These are phyloP conservation scores for Bostrychus sinensis DNA, from an alignment of 2,113 vertebrate genomes.

Conservation along the genomic window DNA sequence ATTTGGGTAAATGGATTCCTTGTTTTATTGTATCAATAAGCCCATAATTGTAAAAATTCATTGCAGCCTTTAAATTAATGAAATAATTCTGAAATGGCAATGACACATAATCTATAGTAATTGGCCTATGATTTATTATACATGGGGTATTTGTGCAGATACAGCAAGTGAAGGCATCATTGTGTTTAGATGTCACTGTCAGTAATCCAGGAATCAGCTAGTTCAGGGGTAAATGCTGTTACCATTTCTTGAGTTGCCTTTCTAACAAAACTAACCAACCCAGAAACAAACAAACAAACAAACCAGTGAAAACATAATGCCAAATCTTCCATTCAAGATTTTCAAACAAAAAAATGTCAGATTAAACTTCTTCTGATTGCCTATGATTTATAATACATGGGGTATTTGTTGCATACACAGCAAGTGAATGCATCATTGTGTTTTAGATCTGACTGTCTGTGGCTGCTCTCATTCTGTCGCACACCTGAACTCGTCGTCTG, in stretches of 20 bases:
- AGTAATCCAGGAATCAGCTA: neutral
- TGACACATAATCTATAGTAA: constrained; percentile 6
- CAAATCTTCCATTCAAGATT: neutral
- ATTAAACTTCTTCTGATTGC: neutral
- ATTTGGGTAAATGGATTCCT: constrained; percentile 2
- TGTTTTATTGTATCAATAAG: constrained; percentile 24
- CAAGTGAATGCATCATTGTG: constrained; percentile 8
- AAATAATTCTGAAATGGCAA: constrained; percentile 12
- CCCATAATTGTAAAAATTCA: constrained; percentile 3
- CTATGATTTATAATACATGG: neutral
- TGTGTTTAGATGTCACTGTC: constrained; percentile 24
- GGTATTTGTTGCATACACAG: constrained; percentile 8
- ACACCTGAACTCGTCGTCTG: constrained; percentile 57
- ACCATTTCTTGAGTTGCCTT: too few species aligned
- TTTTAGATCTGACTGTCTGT: constrained; percentile 23
- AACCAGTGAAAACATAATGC: neutral
- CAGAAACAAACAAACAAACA: too few species aligned
- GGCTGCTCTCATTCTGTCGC: constrained; percentile 71
- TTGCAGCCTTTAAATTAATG: neutral
- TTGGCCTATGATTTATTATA: neutral
- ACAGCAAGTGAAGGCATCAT: constrained; percentile 1
- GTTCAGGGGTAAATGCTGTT: neutral
- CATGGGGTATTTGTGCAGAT: constrained; percentile 14
- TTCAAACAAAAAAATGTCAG: neutral
- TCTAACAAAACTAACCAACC: too few species aligned